A percentile compares a stretch with the other conserved stretches of the same genome.
These are phyloP conservation scores for Reinhardtius hippoglossoides DNA, from an alignment of 2,113 vertebrate species.

Conservation along the genomic window DNA sequence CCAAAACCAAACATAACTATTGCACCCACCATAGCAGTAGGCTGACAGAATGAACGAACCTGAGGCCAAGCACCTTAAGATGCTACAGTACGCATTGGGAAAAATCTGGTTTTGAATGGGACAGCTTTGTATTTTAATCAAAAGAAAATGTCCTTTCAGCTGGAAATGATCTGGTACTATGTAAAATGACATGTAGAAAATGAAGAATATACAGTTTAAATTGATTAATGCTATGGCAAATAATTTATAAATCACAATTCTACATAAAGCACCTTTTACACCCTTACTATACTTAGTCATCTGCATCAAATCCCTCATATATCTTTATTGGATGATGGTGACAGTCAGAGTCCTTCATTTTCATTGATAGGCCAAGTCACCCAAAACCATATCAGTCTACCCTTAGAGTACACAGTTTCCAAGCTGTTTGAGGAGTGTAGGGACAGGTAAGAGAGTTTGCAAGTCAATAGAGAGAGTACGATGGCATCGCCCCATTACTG, in stretches of 20 bases:
- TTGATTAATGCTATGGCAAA: no score
- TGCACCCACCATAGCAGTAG: no score
- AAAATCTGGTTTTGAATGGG: no score
- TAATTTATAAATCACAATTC: background rate
- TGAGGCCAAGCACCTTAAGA: no score
- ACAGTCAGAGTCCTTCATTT: background rate
- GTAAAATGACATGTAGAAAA: no score
- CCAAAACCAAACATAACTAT: no score
- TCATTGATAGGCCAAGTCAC: background rate
- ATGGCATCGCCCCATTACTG: background rate
- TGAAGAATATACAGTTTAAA: background rate
- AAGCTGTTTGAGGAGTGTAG: conserved; percentile 65
- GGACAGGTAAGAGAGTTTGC: conserved; percentile 63
- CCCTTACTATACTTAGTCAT: background rate
- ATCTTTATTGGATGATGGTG: background rate
- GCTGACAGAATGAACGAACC: no score
- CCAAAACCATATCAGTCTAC: conserved; percentile 2
- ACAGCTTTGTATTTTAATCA: no score
- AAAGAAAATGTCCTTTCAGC: no score
- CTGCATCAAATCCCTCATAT: background rate
- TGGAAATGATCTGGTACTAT: no score
- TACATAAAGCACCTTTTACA: background rate
- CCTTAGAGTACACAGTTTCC: conserved; percentile 82
- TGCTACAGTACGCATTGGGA: no score
- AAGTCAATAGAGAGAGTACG: background rate